Evolutionary conservation across 2,888 invertebrate genomes (phyloP).

Genomic region (Papilio elwesi): DNA sequence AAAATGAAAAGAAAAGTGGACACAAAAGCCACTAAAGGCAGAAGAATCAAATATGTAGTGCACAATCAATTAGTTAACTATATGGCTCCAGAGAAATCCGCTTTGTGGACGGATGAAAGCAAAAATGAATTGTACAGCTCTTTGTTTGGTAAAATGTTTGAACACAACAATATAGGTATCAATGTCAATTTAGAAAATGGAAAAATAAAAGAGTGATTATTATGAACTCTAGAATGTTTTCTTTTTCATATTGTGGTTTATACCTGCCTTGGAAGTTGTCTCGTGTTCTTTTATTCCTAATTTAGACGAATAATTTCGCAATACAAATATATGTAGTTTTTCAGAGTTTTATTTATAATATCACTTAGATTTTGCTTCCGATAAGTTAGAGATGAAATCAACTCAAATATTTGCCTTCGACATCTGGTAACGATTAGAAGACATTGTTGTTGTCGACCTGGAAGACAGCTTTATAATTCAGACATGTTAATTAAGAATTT

Average conservation of each 20-base stretch:
- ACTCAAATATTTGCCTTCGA: too few species aligned
- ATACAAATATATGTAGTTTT: too few species aligned
- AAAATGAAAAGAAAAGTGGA: conserved; percentile 97
- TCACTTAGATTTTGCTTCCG: too few species aligned
- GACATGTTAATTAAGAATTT: too few species aligned
- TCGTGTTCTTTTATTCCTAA: too few species aligned
- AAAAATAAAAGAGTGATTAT: conserved; percentile 57
- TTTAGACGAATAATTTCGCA: too few species aligned
- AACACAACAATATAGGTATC: conserved; percentile 71
- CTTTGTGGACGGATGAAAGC: conserved; percentile 90
- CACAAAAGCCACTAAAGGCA: conserved; percentile 96
- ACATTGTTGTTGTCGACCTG: too few species aligned
- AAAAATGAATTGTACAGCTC: conserved; percentile 92
- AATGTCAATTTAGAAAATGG: conserved; percentile 67
- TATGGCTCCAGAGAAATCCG: conserved; percentile 91
- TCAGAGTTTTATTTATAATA: too few species aligned
- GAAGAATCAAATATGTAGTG: conserved; percentile 93
- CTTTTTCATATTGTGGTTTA: conserved; percentile 25
- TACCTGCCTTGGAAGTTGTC: too few species aligned
- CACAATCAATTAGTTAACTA: conserved; percentile 94
- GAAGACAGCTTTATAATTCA: too few species aligned
- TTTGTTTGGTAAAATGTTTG: conserved; percentile 88
- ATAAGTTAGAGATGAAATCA: too few species aligned
- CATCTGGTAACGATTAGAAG: too few species aligned
- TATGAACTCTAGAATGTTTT: conserved; percentile 36